A percentile compares a stretch with the other conserved stretches of the same genome.
These are phyloP conservation scores for Galemys pyrenaicus DNA, from an alignment of 2,113 vertebrate genomes.

Conservation along the genomic window DNA sequence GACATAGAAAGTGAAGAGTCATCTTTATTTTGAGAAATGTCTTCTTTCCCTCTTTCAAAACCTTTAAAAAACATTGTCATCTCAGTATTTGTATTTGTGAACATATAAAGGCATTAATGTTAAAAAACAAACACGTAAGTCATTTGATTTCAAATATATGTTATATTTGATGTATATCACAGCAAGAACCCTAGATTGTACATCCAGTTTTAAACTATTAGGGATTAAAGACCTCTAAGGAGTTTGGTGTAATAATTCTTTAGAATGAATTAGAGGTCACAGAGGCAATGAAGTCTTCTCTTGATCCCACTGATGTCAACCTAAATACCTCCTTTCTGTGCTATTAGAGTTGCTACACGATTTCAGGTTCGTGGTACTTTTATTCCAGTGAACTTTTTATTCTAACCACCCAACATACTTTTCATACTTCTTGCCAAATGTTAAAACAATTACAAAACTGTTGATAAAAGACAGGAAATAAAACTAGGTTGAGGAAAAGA, in stretches of 20 bases:
- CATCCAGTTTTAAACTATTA: background rate
- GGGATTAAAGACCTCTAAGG: background rate
- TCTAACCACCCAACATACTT: background rate
- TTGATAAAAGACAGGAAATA: background rate
- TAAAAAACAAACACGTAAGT: background rate
- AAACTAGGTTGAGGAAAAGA: background rate
- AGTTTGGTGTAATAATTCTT: background rate
- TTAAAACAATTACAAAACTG: constrained; percentile 22
- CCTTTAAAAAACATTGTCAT: constrained; percentile 85
- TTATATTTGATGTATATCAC: background rate
- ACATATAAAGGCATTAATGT: background rate
- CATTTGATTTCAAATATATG: constrained; percentile 15
- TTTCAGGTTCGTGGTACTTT: background rate
- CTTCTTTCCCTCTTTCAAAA: constrained; percentile 95
- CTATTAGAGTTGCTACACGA: background rate
- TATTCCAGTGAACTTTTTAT: background rate
- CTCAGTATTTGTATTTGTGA: constrained; percentile 17
- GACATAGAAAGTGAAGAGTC: constrained; percentile 94
- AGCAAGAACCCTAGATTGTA: background rate
- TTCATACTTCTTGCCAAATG: constrained; percentile 1
- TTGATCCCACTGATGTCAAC: background rate
- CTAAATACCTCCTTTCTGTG: background rate
- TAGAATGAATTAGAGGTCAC: constrained; percentile 20
- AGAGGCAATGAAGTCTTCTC: background rate
- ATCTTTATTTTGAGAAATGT: constrained; percentile 92